Base-by-base conservation (phyloP, 2,113 vertebrate species). In the Cinclus mexicanus region DNA sequence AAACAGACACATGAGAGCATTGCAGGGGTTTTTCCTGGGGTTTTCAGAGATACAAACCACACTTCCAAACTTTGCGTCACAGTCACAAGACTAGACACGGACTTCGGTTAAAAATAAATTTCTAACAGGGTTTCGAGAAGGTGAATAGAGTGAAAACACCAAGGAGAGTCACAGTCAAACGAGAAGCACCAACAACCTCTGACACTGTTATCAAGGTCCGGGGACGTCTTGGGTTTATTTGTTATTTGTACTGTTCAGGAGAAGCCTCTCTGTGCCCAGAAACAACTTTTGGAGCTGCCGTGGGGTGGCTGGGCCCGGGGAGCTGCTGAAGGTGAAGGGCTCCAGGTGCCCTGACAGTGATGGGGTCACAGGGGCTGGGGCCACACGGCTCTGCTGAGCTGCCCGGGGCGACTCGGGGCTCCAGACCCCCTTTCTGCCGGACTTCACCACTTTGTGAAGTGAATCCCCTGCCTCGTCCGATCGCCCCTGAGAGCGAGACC, bases 401-500 rank as follows among this genome's bases (percentile, higher is more conserved):
- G 1, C 5, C 65, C 11, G 6, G 20, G 26, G 63, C 4, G 10
- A 28, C 11, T 10, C 2, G 1, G 63, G 39, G 17, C 1, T 2
- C 0, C 6, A 47, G 47, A 37, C 2, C 10, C 3, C 2, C 9
- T 8, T 60, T 39, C 52, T 70, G 64, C 28, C 59, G 31, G 12
- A 35, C 26, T 13, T 47, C 7, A 14, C 8, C 1, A 2, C 44
- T 14, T 14, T 1, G 5, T 8, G 4, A 18, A 25, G 22, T 1
- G 2, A 52, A 37, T 10, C 5, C 22, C 0, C 24, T 19, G 69
- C 42, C 44, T 6, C 3, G 20, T 8, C 20, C 7, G 15, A 6
- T 10, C 7, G 0, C 1, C 55, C 23, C 1, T 23, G 39, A 8
- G 0, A 4, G 55, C 4, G 6, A 47, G n/a, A 20, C 23, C 28